Evolutionary conservation across 2,888 invertebrate species (phyloP).

Genomic region (Mesopsocus fuscifrons): DNA sequence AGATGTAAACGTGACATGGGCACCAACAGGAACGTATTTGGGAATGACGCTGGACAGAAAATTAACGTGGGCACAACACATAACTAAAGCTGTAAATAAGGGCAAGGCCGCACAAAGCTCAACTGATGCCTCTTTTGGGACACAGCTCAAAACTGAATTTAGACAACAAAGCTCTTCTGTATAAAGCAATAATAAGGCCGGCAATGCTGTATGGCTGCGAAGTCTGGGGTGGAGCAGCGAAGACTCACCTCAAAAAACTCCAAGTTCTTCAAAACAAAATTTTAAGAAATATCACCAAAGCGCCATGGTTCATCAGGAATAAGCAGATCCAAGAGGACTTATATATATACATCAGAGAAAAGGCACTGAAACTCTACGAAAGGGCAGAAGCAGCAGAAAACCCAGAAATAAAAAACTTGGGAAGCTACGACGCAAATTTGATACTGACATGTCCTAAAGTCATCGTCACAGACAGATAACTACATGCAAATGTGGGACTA

Average conservation of each 20-base stretch:
- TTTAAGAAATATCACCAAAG: not conserved
- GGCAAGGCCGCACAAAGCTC: not conserved
- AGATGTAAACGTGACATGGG: too few species aligned
- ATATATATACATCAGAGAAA: too few species aligned
- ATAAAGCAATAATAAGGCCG: not conserved
- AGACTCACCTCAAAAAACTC: not conserved
- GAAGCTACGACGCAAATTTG: too few species aligned
- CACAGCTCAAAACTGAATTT: not conserved
- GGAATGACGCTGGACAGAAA: not conserved
- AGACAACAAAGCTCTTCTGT: not conserved
- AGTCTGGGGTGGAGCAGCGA: not conserved
- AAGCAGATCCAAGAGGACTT: too few species aligned
- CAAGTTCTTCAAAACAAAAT: not conserved
- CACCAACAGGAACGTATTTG: not conserved
- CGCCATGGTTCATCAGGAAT: constrained; percentile 1
- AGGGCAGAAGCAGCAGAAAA: too few species aligned
- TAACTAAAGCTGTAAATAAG: not conserved
- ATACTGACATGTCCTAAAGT: too few species aligned
- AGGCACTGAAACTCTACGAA: too few species aligned
- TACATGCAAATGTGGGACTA: too few species aligned
- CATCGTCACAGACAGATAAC: too few species aligned
- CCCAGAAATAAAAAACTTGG: too few species aligned
- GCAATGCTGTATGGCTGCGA: not conserved
- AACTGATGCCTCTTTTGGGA: not conserved
- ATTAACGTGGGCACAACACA: not conserved